Evolutionary conservation across 2,888 invertebrate species (phyloP).

Genomic region (Drosophila stalkeri): DNA sequence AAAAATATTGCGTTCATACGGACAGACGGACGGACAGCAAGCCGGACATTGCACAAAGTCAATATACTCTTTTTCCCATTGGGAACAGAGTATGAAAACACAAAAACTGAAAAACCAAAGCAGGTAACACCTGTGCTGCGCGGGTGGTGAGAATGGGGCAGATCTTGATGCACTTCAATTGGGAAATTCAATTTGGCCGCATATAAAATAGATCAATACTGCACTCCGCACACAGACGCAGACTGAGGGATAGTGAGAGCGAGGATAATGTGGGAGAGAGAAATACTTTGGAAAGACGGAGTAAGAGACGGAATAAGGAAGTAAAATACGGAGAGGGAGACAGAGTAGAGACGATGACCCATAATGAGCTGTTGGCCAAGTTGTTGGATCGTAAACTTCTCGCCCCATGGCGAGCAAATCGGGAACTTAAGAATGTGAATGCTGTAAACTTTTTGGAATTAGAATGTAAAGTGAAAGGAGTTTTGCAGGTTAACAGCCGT

Average conservation of each 20-base stretch:
- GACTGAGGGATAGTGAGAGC: not conserved
- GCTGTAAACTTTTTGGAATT: slow-evolving; percentile 71
- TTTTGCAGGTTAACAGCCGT: slow-evolving; percentile 74
- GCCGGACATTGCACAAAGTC: too few species aligned
- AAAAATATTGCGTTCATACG: too few species aligned
- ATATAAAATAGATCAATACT: slow-evolving; percentile 56
- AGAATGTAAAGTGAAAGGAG: slow-evolving; percentile 81
- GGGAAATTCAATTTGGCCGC: slow-evolving; percentile 66
- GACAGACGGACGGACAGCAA: too few species aligned
- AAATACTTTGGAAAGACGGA: not conserved
- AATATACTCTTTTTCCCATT: too few species aligned
- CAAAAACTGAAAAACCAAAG: not conserved
- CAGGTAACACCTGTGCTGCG: not conserved
- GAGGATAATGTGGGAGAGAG: not conserved
- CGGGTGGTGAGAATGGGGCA: not conserved
- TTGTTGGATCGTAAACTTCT: slow-evolving; percentile 52
- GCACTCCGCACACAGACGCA: not conserved
- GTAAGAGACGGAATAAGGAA: not conserved
- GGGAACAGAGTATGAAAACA: too few species aligned
- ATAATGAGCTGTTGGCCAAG: slow-evolving; percentile 46
- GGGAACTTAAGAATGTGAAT: slow-evolving; percentile 69
- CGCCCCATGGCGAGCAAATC: slow-evolving; percentile 44
- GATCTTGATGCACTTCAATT: slow-evolving; percentile 37
- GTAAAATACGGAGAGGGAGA: not conserved
- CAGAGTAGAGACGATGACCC: slow-evolving; percentile 27